phyloP scores from a whole-genome alignment of 1,140 invertebrate species.

The Aphis gossypii region DNA sequence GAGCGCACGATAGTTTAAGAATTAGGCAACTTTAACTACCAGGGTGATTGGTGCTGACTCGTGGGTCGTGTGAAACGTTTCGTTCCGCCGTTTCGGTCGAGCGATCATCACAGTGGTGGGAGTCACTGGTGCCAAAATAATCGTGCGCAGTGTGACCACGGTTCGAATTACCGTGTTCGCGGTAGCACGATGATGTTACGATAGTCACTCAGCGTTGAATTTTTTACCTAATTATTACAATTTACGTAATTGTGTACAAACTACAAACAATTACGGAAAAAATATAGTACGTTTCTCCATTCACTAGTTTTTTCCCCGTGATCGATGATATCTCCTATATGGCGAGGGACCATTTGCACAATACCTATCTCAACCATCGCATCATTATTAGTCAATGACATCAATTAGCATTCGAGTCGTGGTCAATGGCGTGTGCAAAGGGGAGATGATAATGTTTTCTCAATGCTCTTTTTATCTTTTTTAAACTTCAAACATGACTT shows the following conservation, averaged over 20 bases:
- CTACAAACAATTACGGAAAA: not conserved
- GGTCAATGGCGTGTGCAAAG: too few species aligned
- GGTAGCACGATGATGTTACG: not conserved
- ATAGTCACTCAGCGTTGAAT: not conserved
- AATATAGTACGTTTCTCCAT: not conserved
- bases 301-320: not conserved
- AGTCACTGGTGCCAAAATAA: not conserved
- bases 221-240: not conserved
- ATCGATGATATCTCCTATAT: too few species aligned
- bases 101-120: not conserved
- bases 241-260: not conserved
- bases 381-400: too few species aligned
- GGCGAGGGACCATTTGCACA: too few species aligned
- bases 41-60: not conserved
- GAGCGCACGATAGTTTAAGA: not conserved
- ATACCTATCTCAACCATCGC: too few species aligned
- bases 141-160: constrained; percentile 6
- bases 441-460: too few species aligned
- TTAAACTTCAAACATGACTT: too few species aligned
- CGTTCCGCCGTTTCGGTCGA: constrained; percentile 8
- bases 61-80: constrained; percentile 4
- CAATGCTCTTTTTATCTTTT: too few species aligned
- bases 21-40: not conserved
- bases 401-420: too few species aligned
- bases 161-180: not conserved